Evolutionary conservation across 2,888 invertebrate species (phyloP), one percentile per base, ranked within the genome.

Genomic region (Sericinus montela): DNA sequence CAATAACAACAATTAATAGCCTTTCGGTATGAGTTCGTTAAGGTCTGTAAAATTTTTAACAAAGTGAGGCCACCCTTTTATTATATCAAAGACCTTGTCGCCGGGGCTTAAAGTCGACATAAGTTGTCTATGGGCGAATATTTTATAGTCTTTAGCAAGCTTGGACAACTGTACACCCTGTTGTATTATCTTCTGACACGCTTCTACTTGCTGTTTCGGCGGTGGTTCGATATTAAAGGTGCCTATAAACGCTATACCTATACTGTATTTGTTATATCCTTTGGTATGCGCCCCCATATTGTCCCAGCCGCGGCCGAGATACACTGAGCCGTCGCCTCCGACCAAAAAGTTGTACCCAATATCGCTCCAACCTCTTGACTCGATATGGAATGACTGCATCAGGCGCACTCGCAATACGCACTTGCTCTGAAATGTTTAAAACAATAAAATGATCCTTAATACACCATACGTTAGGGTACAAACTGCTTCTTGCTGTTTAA

Each of bases 321-420:
- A 95, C 0, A 92, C 93, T 7, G 91, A 89, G 0, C 95, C 95
- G 65, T 95, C 95, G 3, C 94, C 95, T 0, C 94, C 95, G 1
- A 96, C 91, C 1, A 96, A 75, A 60, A 95, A 96, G 67, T 94
- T 96, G 70, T 94, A 95, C 0, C 88, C 92, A 16, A 95, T 94
- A 65, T 95, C 95, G 34, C 54, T 88, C 90, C 92, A 93, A 0
- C 82, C 63, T n/a, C 69, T 67, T 0, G 87, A 85, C 46, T 94
- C 93, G 29, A 95, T 92, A 70, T 95, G 94, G 60, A 88, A 93
- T 16, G 82, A 90, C 72, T 94, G 94, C 40, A 93, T 91, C 19
- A 84, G 70, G 10, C 93, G 89, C 1, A 93, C 92, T 1, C 88
- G 85, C 7, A 90, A 83, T 1, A 91, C 88, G 54, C 93, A 93